phyloP scores from a whole-genome alignment of 2,113 vertebrate species.

The Oophaga pumilio region DNA sequence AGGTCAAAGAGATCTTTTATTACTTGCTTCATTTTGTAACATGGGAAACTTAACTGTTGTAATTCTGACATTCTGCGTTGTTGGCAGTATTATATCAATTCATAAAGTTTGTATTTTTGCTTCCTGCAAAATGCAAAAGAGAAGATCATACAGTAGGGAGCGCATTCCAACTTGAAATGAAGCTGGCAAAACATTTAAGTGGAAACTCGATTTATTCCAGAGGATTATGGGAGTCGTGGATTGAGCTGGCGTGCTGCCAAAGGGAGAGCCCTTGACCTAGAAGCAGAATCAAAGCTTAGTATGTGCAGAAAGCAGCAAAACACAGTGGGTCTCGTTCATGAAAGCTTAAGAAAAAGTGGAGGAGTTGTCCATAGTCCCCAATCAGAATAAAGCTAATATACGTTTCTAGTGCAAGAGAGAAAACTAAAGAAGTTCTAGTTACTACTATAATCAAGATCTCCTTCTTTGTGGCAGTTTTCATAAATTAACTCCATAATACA shows the following conservation, averaged over 20 bases:
- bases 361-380: background rate
- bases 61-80: background rate
- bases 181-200: slow-evolving; percentile 71
- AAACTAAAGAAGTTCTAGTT: background rate
- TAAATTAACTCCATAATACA: background rate
- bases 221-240: slow-evolving; percentile 72
- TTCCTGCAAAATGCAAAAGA: slow-evolving; percentile 60
- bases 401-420: background rate
- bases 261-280: slow-evolving; percentile 79
- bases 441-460: background rate
- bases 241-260: slow-evolving; percentile 72
- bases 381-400: background rate
- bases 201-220: slow-evolving; percentile 76
- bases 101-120: slow-evolving; percentile 58
- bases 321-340: background rate
- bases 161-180: slow-evolving; percentile 67
- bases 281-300: slow-evolving; percentile 68
- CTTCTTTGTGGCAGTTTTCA: background rate
- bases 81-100: background rate
- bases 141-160: slow-evolving; percentile 61
- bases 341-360: background rate
- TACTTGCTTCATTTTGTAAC: background rate
- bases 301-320: slow-evolving; percentile 59
- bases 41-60: slow-evolving; percentile 5
- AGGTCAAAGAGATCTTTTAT: background rate